phyloP scores from a whole-genome alignment of 1,140 invertebrate species.

The Globodera rostochiensis region DNA sequence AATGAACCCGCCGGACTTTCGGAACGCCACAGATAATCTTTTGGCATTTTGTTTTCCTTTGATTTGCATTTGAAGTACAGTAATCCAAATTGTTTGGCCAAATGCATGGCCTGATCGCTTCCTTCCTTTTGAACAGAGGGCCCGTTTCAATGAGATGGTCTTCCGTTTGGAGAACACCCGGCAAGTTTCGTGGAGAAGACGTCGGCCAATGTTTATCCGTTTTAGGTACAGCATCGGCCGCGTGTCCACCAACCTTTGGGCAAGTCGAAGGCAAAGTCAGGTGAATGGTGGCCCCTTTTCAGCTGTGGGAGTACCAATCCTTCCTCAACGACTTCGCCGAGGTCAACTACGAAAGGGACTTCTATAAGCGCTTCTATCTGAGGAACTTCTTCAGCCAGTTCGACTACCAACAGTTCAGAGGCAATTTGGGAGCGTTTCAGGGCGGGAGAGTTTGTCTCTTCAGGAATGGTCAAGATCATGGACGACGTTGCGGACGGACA shows the following conservation, averaged over 20 bases:
- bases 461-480: conserved; percentile 58
- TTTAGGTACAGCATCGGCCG: conserved; percentile 58
- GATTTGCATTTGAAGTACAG: too few species aligned
- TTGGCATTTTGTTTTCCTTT: not conserved
- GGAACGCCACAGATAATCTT: conserved; percentile 37
- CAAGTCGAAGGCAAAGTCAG: conserved; percentile 6
- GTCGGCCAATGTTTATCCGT: not conserved
- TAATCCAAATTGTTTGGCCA: too few species aligned
- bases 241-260: conserved; percentile 64
- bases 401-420: conserved; percentile 63
- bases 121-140: conserved; percentile 17
- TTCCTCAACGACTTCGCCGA: conserved; percentile 65
- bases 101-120: too few species aligned
- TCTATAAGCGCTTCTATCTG: conserved; percentile 60
- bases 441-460: not conserved
- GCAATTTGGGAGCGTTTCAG: conserved; percentile 17
- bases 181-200: not conserved
- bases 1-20: conserved; percentile 63
- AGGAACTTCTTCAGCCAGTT: conserved; percentile 62
- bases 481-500: conserved; percentile 57
- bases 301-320: conserved; percentile 63
- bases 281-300: not conserved
- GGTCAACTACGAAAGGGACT: conserved; percentile 59
- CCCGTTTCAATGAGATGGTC: conserved; percentile 59
- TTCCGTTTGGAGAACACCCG: conserved; percentile 61